These are phyloP conservation scores for Helicoverpa zea DNA, from an alignment of 1,140 invertebrate species.

Conservation along the genomic window DNA sequence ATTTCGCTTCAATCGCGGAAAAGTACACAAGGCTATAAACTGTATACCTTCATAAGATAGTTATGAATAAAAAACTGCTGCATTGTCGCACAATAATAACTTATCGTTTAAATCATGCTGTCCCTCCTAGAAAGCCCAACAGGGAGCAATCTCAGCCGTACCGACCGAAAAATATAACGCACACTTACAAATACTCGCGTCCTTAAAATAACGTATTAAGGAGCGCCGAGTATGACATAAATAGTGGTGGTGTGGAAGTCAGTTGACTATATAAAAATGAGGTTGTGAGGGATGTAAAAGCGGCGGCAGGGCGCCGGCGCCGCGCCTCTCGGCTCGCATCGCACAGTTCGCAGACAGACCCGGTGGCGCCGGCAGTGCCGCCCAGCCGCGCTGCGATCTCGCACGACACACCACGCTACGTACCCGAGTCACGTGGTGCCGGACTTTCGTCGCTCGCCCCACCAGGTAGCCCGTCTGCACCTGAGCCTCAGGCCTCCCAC, in stretches of 20 bases:
- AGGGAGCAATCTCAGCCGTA: conserved; percentile 60
- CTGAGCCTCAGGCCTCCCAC: background rate
- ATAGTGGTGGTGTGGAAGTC: conserved; percentile 84
- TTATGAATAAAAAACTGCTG: conserved; percentile 22
- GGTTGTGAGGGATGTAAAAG: conserved; percentile 74
- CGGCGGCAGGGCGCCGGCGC: conserved; percentile 80
- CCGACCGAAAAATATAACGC: conserved; percentile 70
- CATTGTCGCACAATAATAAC: conserved; percentile 58
- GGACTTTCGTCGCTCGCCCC: background rate
- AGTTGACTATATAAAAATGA: conserved; percentile 86
- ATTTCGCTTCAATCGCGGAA: background rate
- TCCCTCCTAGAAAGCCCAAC: conserved; percentile 55
- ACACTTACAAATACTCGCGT: conserved; percentile 77
- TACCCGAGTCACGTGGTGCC: conserved; percentile 34
- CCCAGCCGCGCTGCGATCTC: conserved; percentile 37
- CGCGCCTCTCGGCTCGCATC: conserved; percentile 66
- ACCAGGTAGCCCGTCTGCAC: background rate
- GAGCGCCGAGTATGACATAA: conserved; percentile 82
- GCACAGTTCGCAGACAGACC: conserved; percentile 76
- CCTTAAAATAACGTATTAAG: conserved; percentile 82
- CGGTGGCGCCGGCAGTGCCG: conserved; percentile 78
- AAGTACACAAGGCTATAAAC: background rate
- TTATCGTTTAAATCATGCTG: conserved; percentile 63
- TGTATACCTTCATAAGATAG: background rate
- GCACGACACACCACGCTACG: background rate